Evolutionary conservation across 2,113 vertebrate species (phyloP).

Genomic region (Psilopsiagon aurifrons): DNA sequence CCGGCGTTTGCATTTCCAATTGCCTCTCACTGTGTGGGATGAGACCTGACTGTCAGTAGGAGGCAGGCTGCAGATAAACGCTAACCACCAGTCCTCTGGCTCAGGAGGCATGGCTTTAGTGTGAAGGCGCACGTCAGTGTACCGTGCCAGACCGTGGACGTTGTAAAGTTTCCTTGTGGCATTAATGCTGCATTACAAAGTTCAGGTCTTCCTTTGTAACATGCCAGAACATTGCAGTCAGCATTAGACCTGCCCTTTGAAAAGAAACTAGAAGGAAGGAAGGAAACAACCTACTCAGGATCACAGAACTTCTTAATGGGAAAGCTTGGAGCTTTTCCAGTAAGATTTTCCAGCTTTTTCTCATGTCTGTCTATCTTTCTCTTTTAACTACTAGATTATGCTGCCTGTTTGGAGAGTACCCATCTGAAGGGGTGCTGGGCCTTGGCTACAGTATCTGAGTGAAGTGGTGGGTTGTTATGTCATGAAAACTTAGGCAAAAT

Average conservation of each 20-base stretch:
- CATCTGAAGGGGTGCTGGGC: background rate
- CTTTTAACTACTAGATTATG: background rate
- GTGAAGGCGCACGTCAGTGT: background rate
- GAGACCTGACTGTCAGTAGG: background rate
- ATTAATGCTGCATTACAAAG: background rate
- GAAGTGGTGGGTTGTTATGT: background rate
- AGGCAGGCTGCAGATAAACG: background rate
- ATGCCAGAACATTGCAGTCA: background rate
- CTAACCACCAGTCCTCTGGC: background rate
- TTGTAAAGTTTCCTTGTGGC: background rate
- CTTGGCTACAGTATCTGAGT: background rate
- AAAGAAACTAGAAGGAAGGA: background rate
- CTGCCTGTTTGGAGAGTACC: background rate
- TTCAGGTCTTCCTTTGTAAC: background rate
- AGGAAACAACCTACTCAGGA: background rate
- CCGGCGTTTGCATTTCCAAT: background rate
- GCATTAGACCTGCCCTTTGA: background rate
- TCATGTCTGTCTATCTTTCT: background rate
- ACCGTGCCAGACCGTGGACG: rapidly evolving
- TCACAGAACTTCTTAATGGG: background rate
- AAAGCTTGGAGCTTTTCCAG: background rate
- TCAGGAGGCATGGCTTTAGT: background rate
- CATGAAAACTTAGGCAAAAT: background rate
- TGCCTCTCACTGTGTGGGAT: background rate
- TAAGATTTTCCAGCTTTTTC: background rate